Evolutionary conservation across 1,140 invertebrate species (phyloP), one percentile per base, ranked within the genome.

Genomic region (Papilio xuthus): DNA sequence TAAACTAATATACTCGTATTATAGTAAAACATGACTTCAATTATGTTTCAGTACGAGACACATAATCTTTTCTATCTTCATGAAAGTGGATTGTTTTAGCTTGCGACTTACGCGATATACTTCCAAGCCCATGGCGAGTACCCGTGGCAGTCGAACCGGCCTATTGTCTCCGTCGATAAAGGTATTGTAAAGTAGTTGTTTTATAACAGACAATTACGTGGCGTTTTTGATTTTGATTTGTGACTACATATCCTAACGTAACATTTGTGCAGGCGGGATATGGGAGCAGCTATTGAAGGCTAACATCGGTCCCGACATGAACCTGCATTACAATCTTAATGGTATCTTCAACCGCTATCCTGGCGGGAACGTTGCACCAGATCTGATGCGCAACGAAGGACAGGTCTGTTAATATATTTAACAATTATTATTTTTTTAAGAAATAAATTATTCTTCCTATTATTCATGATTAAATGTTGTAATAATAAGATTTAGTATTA

Each of bases 41-140:
- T n/a, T n/a, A n/a, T n/a, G n/a, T n/a, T n/a, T n/a, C n/a, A n/a
- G n/a, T n/a, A n/a, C n/a, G n/a, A n/a, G n/a, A n/a, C n/a, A n/a
- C n/a, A n/a, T n/a, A n/a, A n/a, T n/a, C n/a, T n/a, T n/a, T n/a
- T n/a, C n/a, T n/a, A n/a, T n/a, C n/a, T n/a, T n/a, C n/a, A n/a
- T n/a, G n/a, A n/a, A n/a, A n/a, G n/a, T 12, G 26, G 18, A 18
- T 18, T 44, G 15, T 82, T 85, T 37, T 76, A 91, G 90, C 81
- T 93, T 3, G 92, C 92, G 3, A 92, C 92, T 1, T 93, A 93
- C 71, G 90, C 92, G 0, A 89, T 90, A 47, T 93, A 92, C 78
- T 93, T 93, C 86, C 92, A 93, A 92, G 90, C 91, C 13, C 92
- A 93, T 41, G 90, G 91, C 10, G 92, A 93, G 80, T 93, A 93